phyloP scores from a whole-genome alignment of 2,888 invertebrate species.

The Phalangium opilio region DNA sequence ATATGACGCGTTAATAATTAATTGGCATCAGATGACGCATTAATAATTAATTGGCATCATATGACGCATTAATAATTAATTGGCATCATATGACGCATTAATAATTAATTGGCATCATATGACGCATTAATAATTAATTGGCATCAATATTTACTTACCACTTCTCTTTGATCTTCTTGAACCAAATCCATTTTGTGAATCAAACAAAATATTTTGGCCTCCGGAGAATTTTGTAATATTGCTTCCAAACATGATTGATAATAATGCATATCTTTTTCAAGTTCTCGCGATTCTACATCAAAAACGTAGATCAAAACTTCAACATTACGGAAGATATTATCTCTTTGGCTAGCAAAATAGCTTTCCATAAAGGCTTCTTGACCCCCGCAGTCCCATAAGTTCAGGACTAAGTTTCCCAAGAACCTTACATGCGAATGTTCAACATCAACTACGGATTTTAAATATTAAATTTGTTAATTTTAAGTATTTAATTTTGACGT shows the following conservation, averaged over 20 bases:
- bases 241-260: slow-evolving; percentile 97
- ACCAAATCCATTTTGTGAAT: slow-evolving; percentile 99
- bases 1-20: too few species aligned
- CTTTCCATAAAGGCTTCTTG: slow-evolving; percentile 99
- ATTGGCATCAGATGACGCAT: too few species aligned
- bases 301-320: slow-evolving; percentile 96
- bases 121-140: background rate
- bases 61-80: too few species aligned
- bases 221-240: slow-evolving; percentile 84
- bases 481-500: too few species aligned
- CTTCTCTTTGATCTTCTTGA: slow-evolving; percentile 84
- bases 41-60: too few species aligned
- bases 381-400: slow-evolving; percentile 98
- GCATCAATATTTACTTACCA: slow-evolving; percentile 35
- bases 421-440: slow-evolving; percentile 98
- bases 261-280: slow-evolving; percentile 95
- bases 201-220: slow-evolving; percentile 93
- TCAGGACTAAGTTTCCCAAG: slow-evolving; percentile 90
- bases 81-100: too few species aligned
- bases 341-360: slow-evolving; percentile 93
- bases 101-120: too few species aligned
- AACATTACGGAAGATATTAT: slow-evolving; percentile 97
- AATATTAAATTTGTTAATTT: too few species aligned
- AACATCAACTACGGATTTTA: slow-evolving; percentile 86
- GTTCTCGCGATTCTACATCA: slow-evolving; percentile 93